Evolutionary conservation across 2,113 vertebrate species (phyloP), one percentile per base, ranked within the genome.

Genomic region (Bos indicus): DNA sequence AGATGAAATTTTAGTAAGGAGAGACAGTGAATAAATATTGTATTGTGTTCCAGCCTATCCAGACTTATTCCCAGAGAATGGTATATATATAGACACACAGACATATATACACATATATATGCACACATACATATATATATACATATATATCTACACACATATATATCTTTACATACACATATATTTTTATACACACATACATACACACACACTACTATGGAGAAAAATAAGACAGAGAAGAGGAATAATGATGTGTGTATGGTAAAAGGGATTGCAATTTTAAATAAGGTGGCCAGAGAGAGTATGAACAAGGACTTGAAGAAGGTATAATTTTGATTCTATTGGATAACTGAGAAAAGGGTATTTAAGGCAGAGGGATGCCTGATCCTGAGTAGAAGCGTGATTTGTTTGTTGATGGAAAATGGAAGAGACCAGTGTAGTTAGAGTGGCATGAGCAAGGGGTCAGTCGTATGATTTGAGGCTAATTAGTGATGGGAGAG

Each of bases 381-480:
- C 2, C 17, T 48, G 26, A 2, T 17, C 2, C 8, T 71, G 12
- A 2, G 7, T 46, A 40, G 33, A 8, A 88, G 11, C 1, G 0
- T 16, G 9, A 17, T 40, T 59, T 3, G 3, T 23, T 4, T 30
- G 3, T 60, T 94, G 21, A 19, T 46, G 26, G 40, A 78, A 48
- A 30, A 17, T 30, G 3, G 23, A 67, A 7, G 40, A 54, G 28
- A 82, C 6, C 6, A 23, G 2, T 46, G 17, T 5, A 10, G 6
- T 88, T 54, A 40, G 25, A 82, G 21, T 28, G 13, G 12, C 21
- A 2, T 64, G 26, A 64, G 36, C 33, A 51, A 57, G 36, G 7
- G 11, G 6, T 43, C 59, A 56, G n/a, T 46, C 6, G 3, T 64
- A 13, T 30, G 12, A 43, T 46, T 51, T 57, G 77, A 95, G 33